Evolutionary conservation across 2,888 invertebrate species (phyloP).

Genomic region (Empis livida): DNA sequence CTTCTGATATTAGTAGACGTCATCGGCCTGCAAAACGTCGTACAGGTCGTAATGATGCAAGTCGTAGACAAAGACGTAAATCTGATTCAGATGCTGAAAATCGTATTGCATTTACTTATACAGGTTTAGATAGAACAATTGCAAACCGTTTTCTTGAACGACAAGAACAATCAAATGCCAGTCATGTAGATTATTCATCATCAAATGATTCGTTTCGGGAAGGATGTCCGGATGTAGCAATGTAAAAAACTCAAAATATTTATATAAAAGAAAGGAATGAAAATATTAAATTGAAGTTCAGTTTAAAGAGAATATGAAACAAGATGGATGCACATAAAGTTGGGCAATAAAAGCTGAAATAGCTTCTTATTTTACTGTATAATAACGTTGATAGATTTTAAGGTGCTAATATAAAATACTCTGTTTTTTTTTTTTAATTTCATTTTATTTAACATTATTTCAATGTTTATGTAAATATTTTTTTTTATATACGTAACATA

Average conservation of each 20-base stretch:
- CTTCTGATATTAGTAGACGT: constrained; percentile 14
- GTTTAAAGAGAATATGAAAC: not conserved
- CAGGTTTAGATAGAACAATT: constrained; percentile 32
- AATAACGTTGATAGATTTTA: too few species aligned
- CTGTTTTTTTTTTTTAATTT: too few species aligned
- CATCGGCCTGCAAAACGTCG: constrained; percentile 17
- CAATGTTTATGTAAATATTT: too few species aligned
- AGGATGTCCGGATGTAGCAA: constrained; percentile 29
- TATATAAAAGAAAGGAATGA: constrained; percentile 17
- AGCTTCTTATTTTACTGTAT: too few species aligned
- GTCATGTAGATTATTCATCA: constrained; percentile 30
- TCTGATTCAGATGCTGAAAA: constrained; percentile 29
- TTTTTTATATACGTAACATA: too few species aligned
- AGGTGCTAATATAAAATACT: too few species aligned
- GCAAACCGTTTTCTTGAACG: constrained; percentile 33
- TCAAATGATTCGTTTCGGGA: constrained; percentile 16
- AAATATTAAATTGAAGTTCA: constrained; percentile 10
- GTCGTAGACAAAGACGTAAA: constrained; percentile 29
- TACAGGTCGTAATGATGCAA: constrained; percentile 20
- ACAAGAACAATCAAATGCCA: constrained; percentile 27
- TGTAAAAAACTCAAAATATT: constrained; percentile 15
- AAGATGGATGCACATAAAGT: too few species aligned
- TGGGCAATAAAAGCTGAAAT: too few species aligned
- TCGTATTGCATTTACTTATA: constrained; percentile 29
- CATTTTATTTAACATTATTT: too few species aligned